These are phyloP conservation scores for Labroides dimidiatus DNA, from an alignment of 2,797 vertebrate species.

Conservation along the genomic window DNA sequence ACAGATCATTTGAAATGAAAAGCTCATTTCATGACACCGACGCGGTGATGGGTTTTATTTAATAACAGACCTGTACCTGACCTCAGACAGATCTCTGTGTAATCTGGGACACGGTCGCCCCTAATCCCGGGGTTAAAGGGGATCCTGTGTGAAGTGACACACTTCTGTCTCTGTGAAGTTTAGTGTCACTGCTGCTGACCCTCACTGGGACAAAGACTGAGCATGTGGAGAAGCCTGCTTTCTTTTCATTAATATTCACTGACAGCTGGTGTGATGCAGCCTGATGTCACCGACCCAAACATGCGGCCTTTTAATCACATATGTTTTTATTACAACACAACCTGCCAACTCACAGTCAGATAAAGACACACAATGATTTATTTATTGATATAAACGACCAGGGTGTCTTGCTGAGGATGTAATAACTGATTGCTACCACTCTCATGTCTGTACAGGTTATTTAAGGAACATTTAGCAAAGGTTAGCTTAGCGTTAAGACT, in stretches of 20 bases:
- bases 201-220: slow-evolving; percentile 50
- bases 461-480: too few species aligned
- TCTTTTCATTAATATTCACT: slow-evolving; percentile 73
- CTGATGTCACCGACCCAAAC: slow-evolving; percentile 49
- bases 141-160: slow-evolving; percentile 54
- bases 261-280: slow-evolving; percentile 69
- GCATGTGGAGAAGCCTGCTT: slow-evolving; percentile 53
- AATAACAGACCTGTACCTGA: slow-evolving; percentile 33
- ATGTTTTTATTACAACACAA: slow-evolving; percentile 63
- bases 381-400: too few species aligned
- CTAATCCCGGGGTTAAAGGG: slow-evolving; percentile 69
- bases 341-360: slow-evolving; percentile 2
- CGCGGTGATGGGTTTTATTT: background rate
- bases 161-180: slow-evolving; percentile 68
- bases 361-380: background rate
- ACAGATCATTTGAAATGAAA: too few species aligned
- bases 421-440: too few species aligned
- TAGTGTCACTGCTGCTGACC: slow-evolving; percentile 49
- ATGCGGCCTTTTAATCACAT: slow-evolving; percentile 42
- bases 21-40: too few species aligned
- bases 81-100: slow-evolving; percentile 52
- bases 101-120: slow-evolving; percentile 64
- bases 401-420: too few species aligned
- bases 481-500: too few species aligned
- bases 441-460: too few species aligned